Evolutionary conservation across 2,797 vertebrate species (phyloP), one percentile per base, ranked within the genome.

Genomic region (Dryobates pubescens): DNA sequence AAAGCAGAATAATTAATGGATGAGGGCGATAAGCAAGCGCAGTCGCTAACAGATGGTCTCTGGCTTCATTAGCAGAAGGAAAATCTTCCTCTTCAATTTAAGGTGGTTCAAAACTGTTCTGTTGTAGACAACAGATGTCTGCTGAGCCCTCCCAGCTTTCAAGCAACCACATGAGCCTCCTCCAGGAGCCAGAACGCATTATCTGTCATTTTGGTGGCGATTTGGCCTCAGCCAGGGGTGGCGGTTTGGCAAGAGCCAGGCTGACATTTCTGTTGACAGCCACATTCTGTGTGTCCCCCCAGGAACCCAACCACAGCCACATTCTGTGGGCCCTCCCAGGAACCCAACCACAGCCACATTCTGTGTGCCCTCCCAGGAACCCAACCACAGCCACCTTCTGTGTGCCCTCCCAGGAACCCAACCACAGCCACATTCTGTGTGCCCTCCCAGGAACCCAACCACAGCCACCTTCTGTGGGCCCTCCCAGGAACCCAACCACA

Each of bases 41-140:
- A 90, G 89, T 91, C 76, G 86, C 75, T 89, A 94, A 88, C 96
- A 97, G 96, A 96, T 97, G 96, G 96, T 90, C 93, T 77, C 78
- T 3, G 73, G 71, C 80, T 94, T 96, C 94, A 92, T 95, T 95
- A 96, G 94, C 86, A 85, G 88, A 86, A 92, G 83, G 94, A 77
- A 91, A 89, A 91, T 80, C 85, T 94, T 94, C 92, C 84, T 92
- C 67, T 77, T 88, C 88, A 9, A 63, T 96, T 95, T 94, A 95
- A 94, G 93, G 92, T 91, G 83, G 89, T 82, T 75, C 75, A 93
- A 61, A 74, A 92, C 83, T 68, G 76, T 80, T 95, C 90, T 82
- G 32, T 83, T 90, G 38, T 32, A 85, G 86, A 77, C 63, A 77
- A 12, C 92, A 89, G 88, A 92, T 74, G 75, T 78, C 86, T 82